Evolutionary conservation across 2,113 vertebrate species (phyloP).

Genomic region (Tragulus kanchil): DNA sequence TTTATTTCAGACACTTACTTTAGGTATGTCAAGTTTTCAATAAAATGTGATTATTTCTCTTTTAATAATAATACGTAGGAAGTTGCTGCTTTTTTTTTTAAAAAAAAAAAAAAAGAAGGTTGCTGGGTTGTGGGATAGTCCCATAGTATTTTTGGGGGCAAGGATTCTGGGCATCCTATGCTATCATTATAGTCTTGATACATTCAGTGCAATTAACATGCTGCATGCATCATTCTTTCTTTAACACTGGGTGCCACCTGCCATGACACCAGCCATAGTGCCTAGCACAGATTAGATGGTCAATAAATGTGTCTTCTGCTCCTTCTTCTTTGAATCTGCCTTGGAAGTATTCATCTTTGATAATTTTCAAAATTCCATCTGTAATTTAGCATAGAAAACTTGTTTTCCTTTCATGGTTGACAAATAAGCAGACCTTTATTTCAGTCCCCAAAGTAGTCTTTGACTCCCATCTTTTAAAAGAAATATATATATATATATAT

Average conservation of each 20-base stretch:
- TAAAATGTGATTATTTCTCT: not conserved
- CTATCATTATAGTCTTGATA: not conserved
- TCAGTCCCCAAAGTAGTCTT: not conserved
- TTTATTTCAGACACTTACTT: constrained; percentile 24
- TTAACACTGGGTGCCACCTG: not conserved
- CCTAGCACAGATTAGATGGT: not conserved
- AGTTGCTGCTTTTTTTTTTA: not conserved
- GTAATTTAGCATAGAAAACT: not conserved
- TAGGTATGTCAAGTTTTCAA: constrained; percentile 23
- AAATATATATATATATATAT: not conserved
- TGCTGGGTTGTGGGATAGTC: not conserved
- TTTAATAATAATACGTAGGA: not conserved
- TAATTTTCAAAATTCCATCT: not conserved
- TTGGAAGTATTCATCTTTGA: constrained; percentile 23
- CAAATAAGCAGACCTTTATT: constrained; percentile 30
- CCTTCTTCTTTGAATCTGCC: not conserved
- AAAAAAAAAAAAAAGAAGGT: not conserved
- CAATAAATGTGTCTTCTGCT: not conserved
- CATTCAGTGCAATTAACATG: not conserved
- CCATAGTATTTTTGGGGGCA: not conserved
- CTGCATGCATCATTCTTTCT: not conserved
- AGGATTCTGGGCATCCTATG: not conserved
- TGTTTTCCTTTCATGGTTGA: not conserved
- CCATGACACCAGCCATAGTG: not conserved
- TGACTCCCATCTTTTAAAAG: constrained; percentile 12